Conservation (phyloP, 2,797 vertebrate species). For the Pteropus rufus region DNA sequence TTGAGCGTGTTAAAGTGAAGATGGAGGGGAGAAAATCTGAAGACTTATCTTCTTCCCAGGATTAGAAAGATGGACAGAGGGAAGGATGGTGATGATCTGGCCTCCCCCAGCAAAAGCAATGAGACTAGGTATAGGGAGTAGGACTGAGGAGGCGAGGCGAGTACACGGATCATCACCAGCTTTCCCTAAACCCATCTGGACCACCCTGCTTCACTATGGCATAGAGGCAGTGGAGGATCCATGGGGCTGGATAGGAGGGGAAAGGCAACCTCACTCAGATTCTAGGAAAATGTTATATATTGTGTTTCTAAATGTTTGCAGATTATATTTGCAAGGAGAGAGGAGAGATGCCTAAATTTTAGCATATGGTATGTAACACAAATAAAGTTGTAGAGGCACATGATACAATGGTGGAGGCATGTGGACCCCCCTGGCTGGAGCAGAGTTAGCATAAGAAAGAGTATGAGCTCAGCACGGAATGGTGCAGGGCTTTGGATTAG, state of each 20-base stretch:
- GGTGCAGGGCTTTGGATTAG: not conserved
- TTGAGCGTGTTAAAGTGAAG: not conserved
- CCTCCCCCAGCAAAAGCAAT: not conserved
- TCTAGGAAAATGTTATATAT: not conserved
- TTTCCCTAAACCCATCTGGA: not conserved
- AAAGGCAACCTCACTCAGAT: not conserved
- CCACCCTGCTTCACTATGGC: not conserved
- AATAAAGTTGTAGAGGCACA: not conserved
- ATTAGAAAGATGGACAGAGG: not conserved
- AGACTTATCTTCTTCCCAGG: not conserved
- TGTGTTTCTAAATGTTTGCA: not conserved
- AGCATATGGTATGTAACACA: not conserved
- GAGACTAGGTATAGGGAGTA: not conserved
- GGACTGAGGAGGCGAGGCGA: not conserved
- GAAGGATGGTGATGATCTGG: not conserved
- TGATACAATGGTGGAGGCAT: not conserved
- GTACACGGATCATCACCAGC: not conserved
- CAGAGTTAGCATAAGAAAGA: not conserved
- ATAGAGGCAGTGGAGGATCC: not conserved
- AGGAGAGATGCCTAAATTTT: not conserved
- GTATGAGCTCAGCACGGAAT: not conserved
- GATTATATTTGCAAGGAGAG: not conserved
- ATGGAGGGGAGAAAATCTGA: not conserved
- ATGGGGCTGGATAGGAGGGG: not conserved
- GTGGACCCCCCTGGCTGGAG: not conserved